Percentiles rank a stretch among this genome's conserved stretches.
Evolutionary conservation across 1,140 invertebrate genomes (phyloP).

Genomic region (Ostrea edulis): DNA sequence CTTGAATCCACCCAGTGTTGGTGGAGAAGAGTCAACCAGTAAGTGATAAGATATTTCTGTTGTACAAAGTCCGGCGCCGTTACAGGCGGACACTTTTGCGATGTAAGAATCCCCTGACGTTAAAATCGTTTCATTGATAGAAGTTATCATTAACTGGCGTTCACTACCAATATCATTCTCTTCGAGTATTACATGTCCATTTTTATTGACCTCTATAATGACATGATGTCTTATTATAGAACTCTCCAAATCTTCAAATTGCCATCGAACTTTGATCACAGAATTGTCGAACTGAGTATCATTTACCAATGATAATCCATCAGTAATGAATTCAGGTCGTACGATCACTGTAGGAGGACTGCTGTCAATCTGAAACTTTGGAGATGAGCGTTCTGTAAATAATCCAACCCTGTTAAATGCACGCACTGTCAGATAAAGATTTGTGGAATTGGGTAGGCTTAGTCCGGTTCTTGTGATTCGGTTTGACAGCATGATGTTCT

Average conservation of each 20-base stretch:
- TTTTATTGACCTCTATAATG: conserved; percentile 43
- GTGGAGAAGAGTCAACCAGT: conserved; percentile 57
- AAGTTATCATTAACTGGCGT: neutral
- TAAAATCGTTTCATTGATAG: conserved; percentile 29
- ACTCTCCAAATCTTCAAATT: conserved; percentile 59
- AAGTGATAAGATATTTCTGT: conserved; percentile 37
- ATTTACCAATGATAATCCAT: neutral
- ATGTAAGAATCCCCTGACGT: conserved; percentile 53
- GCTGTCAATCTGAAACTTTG: conserved; percentile 44
- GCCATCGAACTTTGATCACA: conserved; percentile 54
- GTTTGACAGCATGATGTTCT: neutral
- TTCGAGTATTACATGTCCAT: conserved; percentile 34
- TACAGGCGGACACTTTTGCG: conserved; percentile 56
- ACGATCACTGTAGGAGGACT: conserved; percentile 21
- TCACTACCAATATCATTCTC: conserved; percentile 11
- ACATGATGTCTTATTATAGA: conserved; percentile 54
- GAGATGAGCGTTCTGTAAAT: conserved; percentile 42
- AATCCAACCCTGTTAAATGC: conserved; percentile 52
- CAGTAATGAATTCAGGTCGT: neutral
- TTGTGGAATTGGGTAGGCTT: conserved; percentile 34
- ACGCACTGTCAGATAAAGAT: conserved; percentile 46
- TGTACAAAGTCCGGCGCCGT: conserved; percentile 60
- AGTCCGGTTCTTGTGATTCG: conserved; percentile 39
- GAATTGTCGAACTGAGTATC: conserved; percentile 41
- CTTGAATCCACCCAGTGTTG: conserved; percentile 55